Evolutionary conservation across 2,888 invertebrate species (phyloP), one percentile per base, ranked within the genome.

Genomic region (Matsumyia berberina): DNA sequence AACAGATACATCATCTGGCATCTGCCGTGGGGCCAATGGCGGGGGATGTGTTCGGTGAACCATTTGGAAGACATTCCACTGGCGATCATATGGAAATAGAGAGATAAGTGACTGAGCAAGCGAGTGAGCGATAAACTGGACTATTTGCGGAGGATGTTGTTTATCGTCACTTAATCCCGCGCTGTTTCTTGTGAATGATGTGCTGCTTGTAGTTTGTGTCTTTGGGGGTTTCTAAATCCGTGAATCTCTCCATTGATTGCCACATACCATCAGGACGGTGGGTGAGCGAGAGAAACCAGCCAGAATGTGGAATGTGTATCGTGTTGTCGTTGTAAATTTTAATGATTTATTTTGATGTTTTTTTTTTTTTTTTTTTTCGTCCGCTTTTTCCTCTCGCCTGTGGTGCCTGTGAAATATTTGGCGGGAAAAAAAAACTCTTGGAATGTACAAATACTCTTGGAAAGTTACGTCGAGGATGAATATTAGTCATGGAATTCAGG

Each of bases 91-190:
- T 51, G 29, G 37, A 37, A 58, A 51, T 49, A 62, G 49, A 72
- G 37, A 67, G 11, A 33, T 46, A 46, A 17, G 11, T 11, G 12
- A 12, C 8, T 8, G 39, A 24, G 12, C 15, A 9, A 33, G 49
- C 8, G 24, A 37, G 5, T 42, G 35, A 51, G 60, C 62, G 35
- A 80, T 69, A 42, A 74, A 69, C 74, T 67, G 60, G 80, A 55
- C 74, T 49, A 74, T 55, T 69, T 74, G 60, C 55, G 67, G 55
- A 55, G 69, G 80, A 80, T 69, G 62, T 42, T 74, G 74, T 81
- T 81, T 69, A 76, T 81, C 76, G 69, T 69, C 80, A 51, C 66
- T 73, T 74, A 74, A 80, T 67, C 44, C 62, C 33, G 33, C 46
- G 49, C 31, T 66, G 67, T 9, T 49, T 57, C 44, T 53, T 66